Evolutionary conservation across 1,140 invertebrate genomes (phyloP), one percentile per base, ranked within the genome.

Genomic region (Calliopsis andreniformis): DNA sequence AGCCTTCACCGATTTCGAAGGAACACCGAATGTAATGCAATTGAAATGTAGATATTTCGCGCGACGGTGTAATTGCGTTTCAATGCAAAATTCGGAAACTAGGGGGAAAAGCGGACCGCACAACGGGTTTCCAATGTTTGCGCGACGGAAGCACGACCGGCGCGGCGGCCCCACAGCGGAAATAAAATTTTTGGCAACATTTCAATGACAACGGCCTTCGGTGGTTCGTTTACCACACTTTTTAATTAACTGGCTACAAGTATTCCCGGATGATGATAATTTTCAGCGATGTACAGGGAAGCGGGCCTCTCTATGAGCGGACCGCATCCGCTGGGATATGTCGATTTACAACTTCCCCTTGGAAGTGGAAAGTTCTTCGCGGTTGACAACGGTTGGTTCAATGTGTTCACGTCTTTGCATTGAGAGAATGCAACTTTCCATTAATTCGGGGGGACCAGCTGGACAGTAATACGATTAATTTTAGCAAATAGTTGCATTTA

Each of bases 101-200:
- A 18, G 25, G 30, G 25, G 75, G 66, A 55, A 53, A 70, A 68
- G 32, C 12, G 43, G 39, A 32, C 12, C n/a, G n/a, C 28, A 45
- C 12, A 47, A 51, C 25, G 42, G 35, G 67, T 63, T 64, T 39
- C 28, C 20, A 51, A 66, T 63, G 69, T 70, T 71, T 59, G 66
- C 67, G 7, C 56, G 28, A 10, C 64, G 59, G 42, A 67, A 78
- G 32, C 67, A 70, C 47, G 55, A 43, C 47, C 68, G 28, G 43
- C 30, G 45, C 68, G 28, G 43, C 30, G 42, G 47, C 28, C 56
- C 28, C 56, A 49, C 49, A 53, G 10, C 35, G 51, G 76, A 76
- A 79, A 79, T 78, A 84, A 55, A 82, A 85, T 84, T 84, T 80
- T 82, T 72, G 76, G 66, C 82, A 84, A 68, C 75, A 67, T 75